Evolutionary conservation across 2,113 vertebrate species (phyloP).

Genomic region (Calidris pugnax): DNA sequence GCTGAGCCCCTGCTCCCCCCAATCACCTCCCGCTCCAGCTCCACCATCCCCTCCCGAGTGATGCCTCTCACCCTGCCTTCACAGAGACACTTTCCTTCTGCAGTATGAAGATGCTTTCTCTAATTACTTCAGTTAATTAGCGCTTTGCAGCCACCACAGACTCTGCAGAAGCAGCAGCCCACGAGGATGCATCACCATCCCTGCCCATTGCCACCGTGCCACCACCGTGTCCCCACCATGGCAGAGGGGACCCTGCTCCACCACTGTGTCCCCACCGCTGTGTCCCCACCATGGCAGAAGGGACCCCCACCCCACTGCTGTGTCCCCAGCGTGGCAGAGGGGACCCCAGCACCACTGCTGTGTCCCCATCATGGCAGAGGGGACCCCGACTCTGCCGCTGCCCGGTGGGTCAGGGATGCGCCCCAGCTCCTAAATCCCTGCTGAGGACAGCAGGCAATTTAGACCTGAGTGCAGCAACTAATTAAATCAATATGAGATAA

Average conservation of each 20-base stretch:
- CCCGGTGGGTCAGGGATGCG: slow-evolving; percentile 53
- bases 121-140: slow-evolving; percentile 79
- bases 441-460: slow-evolving; percentile 88
- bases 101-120: slow-evolving; percentile 50
- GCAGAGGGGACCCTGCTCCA: not conserved
- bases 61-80: slow-evolving; percentile 3
- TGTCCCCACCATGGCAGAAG: not conserved
- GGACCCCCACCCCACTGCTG: not conserved
- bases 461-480: slow-evolving; percentile 88
- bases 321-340: not conserved
- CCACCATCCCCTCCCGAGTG: not conserved
- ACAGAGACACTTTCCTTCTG: slow-evolving; percentile 32
- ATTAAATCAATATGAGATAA: slow-evolving; percentile 99
- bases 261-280: not conserved
- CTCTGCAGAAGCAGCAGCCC: not conserved
- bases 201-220: not conserved
- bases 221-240: fast-evolving
- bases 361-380: not conserved
- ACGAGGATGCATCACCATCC: not conserved
- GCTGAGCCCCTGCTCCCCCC: not conserved
- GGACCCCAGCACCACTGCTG: not conserved
- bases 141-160: not conserved
- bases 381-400: fast-evolving
- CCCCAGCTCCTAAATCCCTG: slow-evolving; percentile 72
- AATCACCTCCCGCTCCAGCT: not conserved